Evolutionary conservation across 2,113 vertebrate genomes (phyloP).

Genomic region (Macquaria ambigua): DNA sequence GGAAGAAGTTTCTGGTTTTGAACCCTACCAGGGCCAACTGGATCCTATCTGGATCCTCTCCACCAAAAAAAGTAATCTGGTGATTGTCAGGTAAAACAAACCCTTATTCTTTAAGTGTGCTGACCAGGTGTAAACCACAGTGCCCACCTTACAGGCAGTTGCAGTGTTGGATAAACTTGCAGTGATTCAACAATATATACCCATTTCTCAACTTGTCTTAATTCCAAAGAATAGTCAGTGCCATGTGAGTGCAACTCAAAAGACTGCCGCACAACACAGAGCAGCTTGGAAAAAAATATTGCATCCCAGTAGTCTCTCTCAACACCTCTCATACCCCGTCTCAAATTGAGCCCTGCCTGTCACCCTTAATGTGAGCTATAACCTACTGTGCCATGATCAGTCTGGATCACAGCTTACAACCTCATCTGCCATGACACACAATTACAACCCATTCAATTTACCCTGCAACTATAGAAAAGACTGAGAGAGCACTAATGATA

Average conservation of each 20-base stretch:
- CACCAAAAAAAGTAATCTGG: neutral
- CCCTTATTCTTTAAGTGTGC: neutral
- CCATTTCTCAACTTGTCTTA: conserved; percentile 11
- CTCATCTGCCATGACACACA: conserved; percentile 55
- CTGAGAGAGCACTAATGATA: conserved; percentile 66
- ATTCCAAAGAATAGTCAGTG: neutral
- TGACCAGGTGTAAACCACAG: neutral
- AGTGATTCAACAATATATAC: conserved; percentile 3
- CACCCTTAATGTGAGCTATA: conserved; percentile 48
- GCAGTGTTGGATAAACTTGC: conserved; percentile 6
- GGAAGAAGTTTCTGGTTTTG: neutral
- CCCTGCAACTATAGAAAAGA: conserved; percentile 57
- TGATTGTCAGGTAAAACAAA: neutral
- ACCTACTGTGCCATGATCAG: conserved; percentile 50
- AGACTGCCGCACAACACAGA: neutral
- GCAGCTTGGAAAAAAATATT: neutral
- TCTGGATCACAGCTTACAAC: conserved; percentile 59
- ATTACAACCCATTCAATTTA: conserved; percentile 70
- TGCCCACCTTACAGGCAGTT: neutral
- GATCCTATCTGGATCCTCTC: neutral
- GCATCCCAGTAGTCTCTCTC: neutral
- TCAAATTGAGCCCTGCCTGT: conserved; percentile 26
- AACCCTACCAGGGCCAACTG: neutral
- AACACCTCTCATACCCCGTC: neutral
- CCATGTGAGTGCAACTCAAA: neutral